These are phyloP conservation scores for Liopterus haemorrhoidalis DNA, from an alignment of 2,888 invertebrate genomes.

Conservation along the genomic window DNA sequence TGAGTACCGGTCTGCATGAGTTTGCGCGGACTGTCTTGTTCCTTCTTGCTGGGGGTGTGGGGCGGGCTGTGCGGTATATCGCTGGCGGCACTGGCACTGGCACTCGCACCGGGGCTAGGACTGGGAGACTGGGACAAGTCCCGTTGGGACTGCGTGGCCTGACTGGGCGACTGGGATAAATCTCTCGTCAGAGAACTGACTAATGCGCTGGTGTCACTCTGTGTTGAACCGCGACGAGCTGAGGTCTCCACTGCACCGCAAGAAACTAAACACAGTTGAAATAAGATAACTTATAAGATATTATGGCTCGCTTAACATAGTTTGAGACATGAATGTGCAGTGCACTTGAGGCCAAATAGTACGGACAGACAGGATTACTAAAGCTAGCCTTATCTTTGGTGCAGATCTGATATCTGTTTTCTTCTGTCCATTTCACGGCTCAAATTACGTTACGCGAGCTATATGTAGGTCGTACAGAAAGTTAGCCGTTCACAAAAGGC, in stretches of 20 bases:
- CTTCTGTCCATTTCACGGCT: too few relatives aligned
- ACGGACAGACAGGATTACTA: too few relatives aligned
- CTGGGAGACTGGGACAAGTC: conserved; percentile 50
- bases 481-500: too few relatives aligned
- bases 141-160: conserved; percentile 47
- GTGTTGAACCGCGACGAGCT: conserved; percentile 51
- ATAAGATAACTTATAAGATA: conserved; percentile 5
- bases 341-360: too few relatives aligned
- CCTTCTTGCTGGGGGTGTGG: conserved; percentile 37
- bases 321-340: too few relatives aligned
- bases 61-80: conserved; percentile 42
- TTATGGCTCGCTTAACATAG: too few relatives aligned
- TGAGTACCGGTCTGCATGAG: conserved; percentile 63
- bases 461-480: too few relatives aligned
- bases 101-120: conserved; percentile 50
- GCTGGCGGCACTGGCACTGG: too few relatives aligned
- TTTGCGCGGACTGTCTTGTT: conserved; percentile 43
- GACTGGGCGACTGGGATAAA: conserved; percentile 54
- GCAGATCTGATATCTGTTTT: too few relatives aligned
- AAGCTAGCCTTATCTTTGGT: too few relatives aligned
- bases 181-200: conserved; percentile 58
- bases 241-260: conserved; percentile 42
- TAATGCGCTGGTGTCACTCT: conserved; percentile 57
- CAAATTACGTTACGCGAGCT: too few relatives aligned
- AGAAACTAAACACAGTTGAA: conserved; percentile 9